phyloP scores from a whole-genome alignment of 2,888 invertebrate genomes.

The Dioctria rufipes region DNA sequence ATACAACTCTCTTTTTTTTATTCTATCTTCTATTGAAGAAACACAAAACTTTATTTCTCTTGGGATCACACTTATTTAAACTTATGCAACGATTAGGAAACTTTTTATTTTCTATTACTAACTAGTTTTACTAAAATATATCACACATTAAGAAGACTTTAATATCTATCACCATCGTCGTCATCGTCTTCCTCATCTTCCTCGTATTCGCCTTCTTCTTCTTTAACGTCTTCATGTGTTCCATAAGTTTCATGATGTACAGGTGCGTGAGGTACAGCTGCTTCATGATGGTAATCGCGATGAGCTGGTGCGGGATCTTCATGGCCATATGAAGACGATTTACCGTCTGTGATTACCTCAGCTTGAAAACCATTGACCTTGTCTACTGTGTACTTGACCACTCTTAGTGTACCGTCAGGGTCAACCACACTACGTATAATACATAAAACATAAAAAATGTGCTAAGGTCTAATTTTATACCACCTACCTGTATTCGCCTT shows the following conservation, averaged over 20 bases:
- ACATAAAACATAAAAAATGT: background rate
- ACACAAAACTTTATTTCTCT: conserved; percentile 22
- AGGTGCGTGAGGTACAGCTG: background rate
- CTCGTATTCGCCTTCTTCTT: conserved; percentile 34
- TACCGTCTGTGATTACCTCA: conserved; percentile 69
- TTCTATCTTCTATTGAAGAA: background rate
- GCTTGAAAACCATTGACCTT: conserved; percentile 82
- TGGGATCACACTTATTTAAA: conserved; percentile 34
- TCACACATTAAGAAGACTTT: conserved; percentile 20
- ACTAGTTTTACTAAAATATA: conserved; percentile 20
- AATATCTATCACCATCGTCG: conserved; percentile 10
- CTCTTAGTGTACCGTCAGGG: conserved; percentile 81
- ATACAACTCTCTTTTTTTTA: too few species aligned
- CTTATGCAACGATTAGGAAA: conserved; percentile 24
- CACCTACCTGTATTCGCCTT: conserved; percentile 78
- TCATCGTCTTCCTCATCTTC: conserved; percentile 48
- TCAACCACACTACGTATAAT: conserved; percentile 75
- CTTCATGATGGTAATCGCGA: background rate
- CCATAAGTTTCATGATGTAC: conserved; percentile 29
- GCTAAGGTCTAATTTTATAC: conserved; percentile 32
- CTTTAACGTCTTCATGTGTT: conserved; percentile 27
- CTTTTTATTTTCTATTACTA: conserved; percentile 12
- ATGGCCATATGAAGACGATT: conserved; percentile 66
- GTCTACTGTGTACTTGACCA: conserved; percentile 83
- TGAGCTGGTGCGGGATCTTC: conserved; percentile 55